phyloP scores from a whole-genome alignment of 2,113 vertebrate genomes.

The Chaetodon auriga region DNA sequence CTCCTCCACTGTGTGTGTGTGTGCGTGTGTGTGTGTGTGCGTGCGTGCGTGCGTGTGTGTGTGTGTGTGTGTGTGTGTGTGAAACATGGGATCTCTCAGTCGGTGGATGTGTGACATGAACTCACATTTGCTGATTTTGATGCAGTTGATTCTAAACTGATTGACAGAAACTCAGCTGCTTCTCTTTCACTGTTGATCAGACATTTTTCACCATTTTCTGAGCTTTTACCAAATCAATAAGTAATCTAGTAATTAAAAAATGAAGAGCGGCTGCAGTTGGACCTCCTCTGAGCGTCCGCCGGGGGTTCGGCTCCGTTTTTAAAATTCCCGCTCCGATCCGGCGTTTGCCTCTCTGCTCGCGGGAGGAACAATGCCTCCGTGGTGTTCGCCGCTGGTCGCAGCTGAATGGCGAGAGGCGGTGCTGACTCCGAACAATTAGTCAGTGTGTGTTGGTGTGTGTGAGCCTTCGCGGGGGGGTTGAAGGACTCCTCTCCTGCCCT shows the following conservation, averaged over 20 bases:
- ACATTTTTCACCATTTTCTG: neutral
- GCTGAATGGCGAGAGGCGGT: conserved; percentile 50
- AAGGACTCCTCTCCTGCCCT: conserved; percentile 22
- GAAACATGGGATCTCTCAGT: conserved; percentile 16
- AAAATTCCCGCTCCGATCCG: neutral
- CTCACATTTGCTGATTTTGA: neutral
- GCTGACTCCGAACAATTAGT: conserved; percentile 78
- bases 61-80: conserved; percentile 20
- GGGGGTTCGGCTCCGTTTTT: neutral
- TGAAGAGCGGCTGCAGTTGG: too few relatives aligned
- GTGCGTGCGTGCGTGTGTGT: conserved; percentile 19
- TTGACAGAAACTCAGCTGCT: too few relatives aligned
- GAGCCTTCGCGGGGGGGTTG: conserved; percentile 44
- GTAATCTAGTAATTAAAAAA: neutral
- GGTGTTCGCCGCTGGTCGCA: conserved; percentile 37
- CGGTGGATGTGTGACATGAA: neutral
- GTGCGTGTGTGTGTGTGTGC: conserved; percentile 23
- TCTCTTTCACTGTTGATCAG: too few relatives aligned
- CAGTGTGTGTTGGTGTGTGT: conserved; percentile 69
- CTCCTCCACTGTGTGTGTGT: conserved; percentile 39
- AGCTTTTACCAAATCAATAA: neutral
- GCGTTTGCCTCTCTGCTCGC: neutral
- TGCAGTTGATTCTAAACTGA: neutral
- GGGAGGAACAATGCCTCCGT: conserved; percentile 57
- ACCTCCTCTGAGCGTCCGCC: too few relatives aligned